Conservation (phyloP, 1,140 invertebrate genomes). For the Drosophila parabipectinata region DNA sequence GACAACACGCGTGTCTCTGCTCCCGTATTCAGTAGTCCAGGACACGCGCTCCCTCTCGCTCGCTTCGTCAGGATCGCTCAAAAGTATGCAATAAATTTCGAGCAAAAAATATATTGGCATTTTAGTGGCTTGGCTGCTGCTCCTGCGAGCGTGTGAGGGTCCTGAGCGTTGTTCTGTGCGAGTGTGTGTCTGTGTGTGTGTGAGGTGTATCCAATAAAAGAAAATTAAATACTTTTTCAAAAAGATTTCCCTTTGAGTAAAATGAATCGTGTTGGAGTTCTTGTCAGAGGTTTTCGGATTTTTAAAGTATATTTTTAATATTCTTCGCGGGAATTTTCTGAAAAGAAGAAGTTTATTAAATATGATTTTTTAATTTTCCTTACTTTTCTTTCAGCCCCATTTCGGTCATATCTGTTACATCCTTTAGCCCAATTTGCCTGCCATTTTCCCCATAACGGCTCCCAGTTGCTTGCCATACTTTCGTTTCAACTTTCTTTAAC, state of each 20-base stretch:
- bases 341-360: background rate
- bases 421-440: conserved; percentile 18
- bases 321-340: background rate
- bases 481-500: conserved; percentile 38
- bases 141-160: background rate
- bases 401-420: conserved; percentile 15
- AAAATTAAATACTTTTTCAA: conserved; percentile 71
- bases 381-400: background rate
- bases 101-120: conserved; percentile 77
- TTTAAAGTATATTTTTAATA: background rate
- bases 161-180: background rate
- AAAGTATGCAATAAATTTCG: conserved; percentile 75
- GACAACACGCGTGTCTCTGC: conserved; percentile 50
- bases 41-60: background rate
- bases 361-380: conserved; percentile 5
- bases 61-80: conserved; percentile 9
- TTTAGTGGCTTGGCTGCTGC: conserved; percentile 61
- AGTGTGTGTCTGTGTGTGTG: conserved; percentile 3
- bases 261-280: conserved; percentile 3
- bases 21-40: background rate
- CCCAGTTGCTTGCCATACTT: conserved; percentile 18
- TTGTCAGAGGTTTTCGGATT: background rate
- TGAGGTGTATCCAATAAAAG: conserved; percentile 52
- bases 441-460: conserved; percentile 12
- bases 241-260: conserved; percentile 41